Conservation (phyloP, 2,797 vertebrate species). For the Choloepus didactylus region DNA sequence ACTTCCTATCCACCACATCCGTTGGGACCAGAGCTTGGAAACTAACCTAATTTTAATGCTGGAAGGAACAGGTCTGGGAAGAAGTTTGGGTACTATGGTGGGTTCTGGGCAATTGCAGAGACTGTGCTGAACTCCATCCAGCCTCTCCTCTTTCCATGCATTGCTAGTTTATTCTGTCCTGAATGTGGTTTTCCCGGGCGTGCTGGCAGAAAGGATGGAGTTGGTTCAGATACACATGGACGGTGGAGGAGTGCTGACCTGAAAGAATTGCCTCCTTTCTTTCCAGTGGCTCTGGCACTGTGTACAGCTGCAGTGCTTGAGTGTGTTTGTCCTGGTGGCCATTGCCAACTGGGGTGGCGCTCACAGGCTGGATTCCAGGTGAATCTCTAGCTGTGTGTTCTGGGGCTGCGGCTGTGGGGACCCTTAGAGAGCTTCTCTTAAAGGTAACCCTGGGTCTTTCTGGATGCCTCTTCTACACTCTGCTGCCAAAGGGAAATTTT, state of each 20-base stretch:
- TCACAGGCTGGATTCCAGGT: neutral
- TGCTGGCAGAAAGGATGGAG: neutral
- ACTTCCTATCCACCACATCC: neutral
- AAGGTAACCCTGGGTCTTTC: neutral
- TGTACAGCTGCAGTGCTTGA: neutral
- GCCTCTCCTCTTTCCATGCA: neutral
- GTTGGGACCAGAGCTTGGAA: too few species aligned
- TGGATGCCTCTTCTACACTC: neutral
- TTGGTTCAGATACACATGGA: neutral
- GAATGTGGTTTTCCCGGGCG: neutral
- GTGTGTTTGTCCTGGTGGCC: neutral
- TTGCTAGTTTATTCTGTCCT: neutral
- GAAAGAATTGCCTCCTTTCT: neutral
- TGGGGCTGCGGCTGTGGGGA: neutral
- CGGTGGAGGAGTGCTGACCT: neutral
- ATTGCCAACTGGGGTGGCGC: neutral
- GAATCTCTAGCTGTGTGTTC: neutral
- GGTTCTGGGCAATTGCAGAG: neutral
- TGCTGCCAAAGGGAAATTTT: constrained; percentile 31
- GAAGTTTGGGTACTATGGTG: neutral
- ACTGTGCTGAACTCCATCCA: accelerated
- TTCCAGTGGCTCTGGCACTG: neutral
- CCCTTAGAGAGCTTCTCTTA: neutral
- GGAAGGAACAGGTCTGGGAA: neutral
- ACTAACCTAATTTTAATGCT: neutral